Evolutionary conservation across 2,113 vertebrate genomes (phyloP).

Genomic region (Ctenodactylus gundi): DNA sequence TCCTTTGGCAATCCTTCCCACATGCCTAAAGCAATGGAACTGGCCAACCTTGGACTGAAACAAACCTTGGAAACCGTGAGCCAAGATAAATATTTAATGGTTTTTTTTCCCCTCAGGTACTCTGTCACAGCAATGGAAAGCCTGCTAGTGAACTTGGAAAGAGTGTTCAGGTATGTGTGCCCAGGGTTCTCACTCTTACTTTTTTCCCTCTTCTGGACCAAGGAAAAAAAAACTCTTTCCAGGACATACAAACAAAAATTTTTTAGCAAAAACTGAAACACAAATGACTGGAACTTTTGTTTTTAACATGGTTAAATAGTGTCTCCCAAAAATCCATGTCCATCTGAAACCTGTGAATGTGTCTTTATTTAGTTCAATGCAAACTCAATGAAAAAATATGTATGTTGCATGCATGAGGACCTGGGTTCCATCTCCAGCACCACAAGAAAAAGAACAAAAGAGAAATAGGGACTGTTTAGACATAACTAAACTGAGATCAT

Average conservation of each 20-base stretch:
- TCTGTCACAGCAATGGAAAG: background rate
- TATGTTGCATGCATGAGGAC: too few relatives aligned
- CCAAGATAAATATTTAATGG: background rate
- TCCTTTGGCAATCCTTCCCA: background rate
- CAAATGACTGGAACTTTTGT: background rate
- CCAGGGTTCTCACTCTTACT: background rate
- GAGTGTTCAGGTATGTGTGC: background rate
- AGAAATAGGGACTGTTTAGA: background rate
- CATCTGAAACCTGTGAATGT: background rate
- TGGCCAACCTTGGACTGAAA: background rate
- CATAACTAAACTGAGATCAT: background rate
- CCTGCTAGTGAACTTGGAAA: background rate
- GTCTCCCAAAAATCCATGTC: background rate
- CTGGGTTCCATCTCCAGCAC: too few relatives aligned
- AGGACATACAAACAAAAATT: constrained; percentile 31
- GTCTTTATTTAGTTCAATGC: background rate
- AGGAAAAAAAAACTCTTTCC: background rate
- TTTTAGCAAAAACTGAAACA: constrained; percentile 31
- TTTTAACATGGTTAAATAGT: background rate
- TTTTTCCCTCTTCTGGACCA: background rate
- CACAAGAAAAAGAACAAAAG: too few relatives aligned
- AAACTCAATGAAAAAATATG: too few relatives aligned
- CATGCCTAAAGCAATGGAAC: background rate
- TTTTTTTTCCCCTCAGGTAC: background rate
- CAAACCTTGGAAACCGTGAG: background rate